Conservation (phyloP, 2,888 invertebrate species). For the Carcina quercana region DNA sequence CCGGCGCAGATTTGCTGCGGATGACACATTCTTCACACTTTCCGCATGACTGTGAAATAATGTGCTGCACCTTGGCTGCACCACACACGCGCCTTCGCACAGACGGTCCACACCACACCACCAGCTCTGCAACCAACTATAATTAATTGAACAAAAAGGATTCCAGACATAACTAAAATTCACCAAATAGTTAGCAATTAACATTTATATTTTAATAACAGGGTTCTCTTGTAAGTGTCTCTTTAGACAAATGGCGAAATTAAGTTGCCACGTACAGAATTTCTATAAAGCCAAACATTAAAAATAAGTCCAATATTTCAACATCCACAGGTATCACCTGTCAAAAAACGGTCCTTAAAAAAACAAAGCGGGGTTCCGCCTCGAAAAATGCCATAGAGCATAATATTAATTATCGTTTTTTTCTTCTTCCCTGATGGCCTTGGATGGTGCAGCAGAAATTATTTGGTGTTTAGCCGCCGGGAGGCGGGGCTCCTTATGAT, state of each 20-base stretch:
- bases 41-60: no score
- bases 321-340: conserved; percentile 46
- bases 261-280: conserved; percentile 26
- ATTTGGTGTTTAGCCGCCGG: conserved; percentile 70
- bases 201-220: no score
- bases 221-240: no score
- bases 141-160: no score
- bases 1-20: no score
- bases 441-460: conserved; percentile 62
- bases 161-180: no score
- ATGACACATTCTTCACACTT: no score
- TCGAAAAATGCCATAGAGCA: conserved; percentile 49
- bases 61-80: no score
- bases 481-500: conserved; percentile 35
- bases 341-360: conserved; percentile 25
- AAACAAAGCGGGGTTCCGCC: conserved; percentile 41
- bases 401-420: conserved; percentile 68
- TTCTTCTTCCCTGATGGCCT: conserved; percentile 24
- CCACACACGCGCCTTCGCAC: no score
- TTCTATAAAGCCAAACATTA: conserved; percentile 29
- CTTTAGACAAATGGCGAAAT: conserved; percentile 23
- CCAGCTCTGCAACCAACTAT: no score
- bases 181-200: no score
- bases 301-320: conserved; percentile 39
- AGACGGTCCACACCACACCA: no score